Evolutionary conservation across 2,113 vertebrate species (phyloP).

Genomic region (Istiophorus platypterus): DNA sequence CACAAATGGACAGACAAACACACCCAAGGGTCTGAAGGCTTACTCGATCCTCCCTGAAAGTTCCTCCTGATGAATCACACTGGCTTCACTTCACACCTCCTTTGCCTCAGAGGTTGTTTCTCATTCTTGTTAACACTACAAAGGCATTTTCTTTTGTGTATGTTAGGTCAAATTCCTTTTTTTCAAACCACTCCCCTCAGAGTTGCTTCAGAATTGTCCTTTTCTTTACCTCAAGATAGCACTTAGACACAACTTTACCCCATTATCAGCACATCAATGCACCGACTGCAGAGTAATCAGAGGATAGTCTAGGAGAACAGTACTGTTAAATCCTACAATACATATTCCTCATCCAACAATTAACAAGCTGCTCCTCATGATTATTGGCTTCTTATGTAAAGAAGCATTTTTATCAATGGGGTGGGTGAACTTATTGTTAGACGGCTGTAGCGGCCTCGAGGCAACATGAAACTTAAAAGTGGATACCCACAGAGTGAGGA

Average conservation of each 20-base stretch:
- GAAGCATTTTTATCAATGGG: neutral
- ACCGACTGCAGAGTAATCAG: neutral
- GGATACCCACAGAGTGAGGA: too few relatives aligned
- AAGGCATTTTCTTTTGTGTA: neutral
- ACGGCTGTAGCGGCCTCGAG: neutral
- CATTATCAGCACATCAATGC: neutral
- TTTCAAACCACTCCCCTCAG: neutral
- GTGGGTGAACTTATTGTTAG: neutral
- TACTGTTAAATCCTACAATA: neutral
- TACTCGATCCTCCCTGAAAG: neutral
- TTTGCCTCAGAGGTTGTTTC: neutral
- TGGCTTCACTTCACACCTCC: neutral
- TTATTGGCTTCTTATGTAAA: neutral
- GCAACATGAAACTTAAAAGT: neutral
- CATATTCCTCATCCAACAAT: neutral
- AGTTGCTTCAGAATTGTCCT: neutral
- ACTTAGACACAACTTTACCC: neutral
- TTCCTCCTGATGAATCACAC: neutral
- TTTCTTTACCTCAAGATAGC: neutral
- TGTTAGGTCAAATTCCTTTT: neutral
- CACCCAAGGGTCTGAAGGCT: neutral
- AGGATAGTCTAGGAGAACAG: neutral
- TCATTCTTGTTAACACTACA: neutral
- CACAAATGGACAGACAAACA: conserved; percentile 1
- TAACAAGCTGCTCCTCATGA: neutral